Conservation (phyloP, 2,113 vertebrate species). For the Catharus bicknelli region DNA sequence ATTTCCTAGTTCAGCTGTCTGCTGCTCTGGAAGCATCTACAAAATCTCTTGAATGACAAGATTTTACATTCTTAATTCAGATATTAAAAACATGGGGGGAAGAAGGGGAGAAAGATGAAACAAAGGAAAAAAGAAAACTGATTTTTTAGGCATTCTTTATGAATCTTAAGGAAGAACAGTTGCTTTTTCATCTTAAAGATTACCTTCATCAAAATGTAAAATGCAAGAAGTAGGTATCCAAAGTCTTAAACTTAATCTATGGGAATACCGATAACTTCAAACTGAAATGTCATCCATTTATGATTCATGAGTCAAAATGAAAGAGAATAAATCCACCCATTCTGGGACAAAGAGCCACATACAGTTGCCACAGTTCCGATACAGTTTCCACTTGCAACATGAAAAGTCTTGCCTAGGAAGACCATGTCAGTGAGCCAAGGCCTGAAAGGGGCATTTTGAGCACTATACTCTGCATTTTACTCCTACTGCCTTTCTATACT, state of each 20-base stretch:
- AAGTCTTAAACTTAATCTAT: background rate
- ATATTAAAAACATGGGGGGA: fast-evolving
- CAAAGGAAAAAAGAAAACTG: background rate
- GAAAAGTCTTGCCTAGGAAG: background rate
- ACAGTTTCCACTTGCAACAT: background rate
- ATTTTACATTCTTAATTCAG: background rate
- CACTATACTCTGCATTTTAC: background rate
- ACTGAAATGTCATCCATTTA: background rate
- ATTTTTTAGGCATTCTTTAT: background rate
- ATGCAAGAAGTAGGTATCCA: background rate
- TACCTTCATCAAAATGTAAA: background rate
- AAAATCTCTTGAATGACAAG: background rate
- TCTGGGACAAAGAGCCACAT: background rate
- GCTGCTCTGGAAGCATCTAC: background rate
- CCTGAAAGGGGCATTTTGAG: background rate
- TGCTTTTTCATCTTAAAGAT: background rate
- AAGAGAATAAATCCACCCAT: background rate
- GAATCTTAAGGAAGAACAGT: background rate
- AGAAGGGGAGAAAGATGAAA: background rate
- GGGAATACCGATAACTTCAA: background rate
- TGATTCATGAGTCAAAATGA: background rate
- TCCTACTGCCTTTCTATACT: background rate
- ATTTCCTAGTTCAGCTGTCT: background rate
- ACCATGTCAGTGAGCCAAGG: background rate
- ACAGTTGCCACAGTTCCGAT: background rate